Evolutionary conservation across 2,888 invertebrate genomes (phyloP), one percentile per base, ranked within the genome.

Genomic region (Pammene fasciana): DNA sequence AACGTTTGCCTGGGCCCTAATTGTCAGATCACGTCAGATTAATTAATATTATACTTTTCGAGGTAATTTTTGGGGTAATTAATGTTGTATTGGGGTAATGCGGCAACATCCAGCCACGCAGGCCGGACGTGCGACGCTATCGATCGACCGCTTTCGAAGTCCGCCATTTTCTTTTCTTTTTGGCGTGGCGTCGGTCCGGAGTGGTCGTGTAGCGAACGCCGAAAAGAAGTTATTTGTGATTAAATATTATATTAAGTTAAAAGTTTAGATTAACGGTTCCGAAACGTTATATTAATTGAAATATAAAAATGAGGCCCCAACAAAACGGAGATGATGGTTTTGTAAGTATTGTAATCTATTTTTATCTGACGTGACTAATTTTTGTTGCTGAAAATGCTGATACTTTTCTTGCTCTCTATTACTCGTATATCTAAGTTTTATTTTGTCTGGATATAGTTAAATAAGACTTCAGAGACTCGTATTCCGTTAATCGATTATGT

Each of bases 271-370:
- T 45, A 59, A 62, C 43, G 66, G 65, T 43, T 46, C 65, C 56
- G 46, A 60, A 43, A 57, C 7, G 56, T 38, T 71, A 54, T n/a
- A 65, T 50, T 62, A 57, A 60, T 52, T 62, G 5, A 55, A 11
- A 66, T 26, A 55, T 50, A 26, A 87, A 76, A 71, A 92, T 92
- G 92, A 88, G 92, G 75, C 92, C 92, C 59, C 91, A 72, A 67
- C 66, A 91, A 81, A 92, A 92, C 71, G 92, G 92, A 57, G 92
- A 92, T 71, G 92, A 92, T 73, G 90, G 90, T 54, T 92, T 85
- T 83, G 92, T 92, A 83, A 92, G 92, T 91, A 81, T 18, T 34
- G 14, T 45, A 62, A 55, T 67, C 66, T 72, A 68, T 59, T 68
- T 70, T 64, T 55, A 55, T n/a, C 55, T 64, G 16, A 52, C 65